Percentiles rank a stretch among this genome's conserved stretches.
These are phyloP conservation scores for Bradypodion ventrale DNA, from an alignment of 2,797 vertebrate genomes.

Conservation along the genomic window DNA sequence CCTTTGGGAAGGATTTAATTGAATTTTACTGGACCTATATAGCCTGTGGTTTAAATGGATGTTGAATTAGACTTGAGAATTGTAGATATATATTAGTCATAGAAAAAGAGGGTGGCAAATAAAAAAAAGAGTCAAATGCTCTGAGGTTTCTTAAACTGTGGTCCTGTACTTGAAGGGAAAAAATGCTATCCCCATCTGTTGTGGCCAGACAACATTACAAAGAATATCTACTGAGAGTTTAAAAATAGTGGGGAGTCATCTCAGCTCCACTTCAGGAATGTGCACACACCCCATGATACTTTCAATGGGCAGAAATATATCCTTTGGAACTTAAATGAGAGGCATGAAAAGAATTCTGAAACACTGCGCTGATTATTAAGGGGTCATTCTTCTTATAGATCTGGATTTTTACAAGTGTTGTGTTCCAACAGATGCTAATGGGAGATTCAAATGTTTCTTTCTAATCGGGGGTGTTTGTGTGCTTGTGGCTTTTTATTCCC, in stretches of 20 bases:
- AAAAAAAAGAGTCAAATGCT: neutral
- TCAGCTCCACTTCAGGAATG: constrained; percentile 1
- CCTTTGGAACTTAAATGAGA: constrained; percentile 3
- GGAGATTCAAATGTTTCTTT: neutral
- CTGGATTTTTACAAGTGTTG: constrained; percentile 23
- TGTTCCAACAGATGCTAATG: neutral
- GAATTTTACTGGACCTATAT: neutral
- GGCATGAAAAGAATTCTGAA: constrained; percentile 19
- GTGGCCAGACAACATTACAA: neutral
- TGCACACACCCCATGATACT: constrained; percentile 8
- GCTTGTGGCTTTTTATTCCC: neutral
- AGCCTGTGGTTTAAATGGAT: neutral
- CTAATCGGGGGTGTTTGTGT: neutral
- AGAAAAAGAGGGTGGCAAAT: neutral
- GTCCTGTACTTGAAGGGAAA: neutral
- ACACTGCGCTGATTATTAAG: constrained; percentile 24
- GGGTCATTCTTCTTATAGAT: constrained; percentile 21
- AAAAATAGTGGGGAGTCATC: constrained; percentile 22
- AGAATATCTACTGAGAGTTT: neutral
- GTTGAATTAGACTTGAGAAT: too few relatives aligned
- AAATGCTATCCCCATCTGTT: constrained; percentile 5
- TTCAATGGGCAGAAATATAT: neutral
- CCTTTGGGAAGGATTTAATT: neutral
- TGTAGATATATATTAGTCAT: too few relatives aligned
- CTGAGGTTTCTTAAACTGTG: neutral